These are phyloP conservation scores for Lophochroa leadbeateri DNA, from an alignment of 2,113 vertebrate species.

Conservation along the genomic window DNA sequence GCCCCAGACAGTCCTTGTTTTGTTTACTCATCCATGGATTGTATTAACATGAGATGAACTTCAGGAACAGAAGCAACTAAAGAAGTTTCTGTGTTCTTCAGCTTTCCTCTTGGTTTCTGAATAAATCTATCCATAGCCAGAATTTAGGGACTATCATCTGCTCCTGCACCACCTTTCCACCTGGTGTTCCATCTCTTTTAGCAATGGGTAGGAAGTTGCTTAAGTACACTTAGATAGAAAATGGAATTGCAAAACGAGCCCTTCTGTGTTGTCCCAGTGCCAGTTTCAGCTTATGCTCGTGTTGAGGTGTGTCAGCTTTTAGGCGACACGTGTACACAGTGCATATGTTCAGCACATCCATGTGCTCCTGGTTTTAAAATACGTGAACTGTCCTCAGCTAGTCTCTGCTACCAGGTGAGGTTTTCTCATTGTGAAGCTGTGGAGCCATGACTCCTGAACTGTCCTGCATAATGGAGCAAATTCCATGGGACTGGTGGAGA, in stretches of 20 bases:
- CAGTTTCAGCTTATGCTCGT: neutral
- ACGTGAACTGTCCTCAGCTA: neutral
- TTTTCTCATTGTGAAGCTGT: neutral
- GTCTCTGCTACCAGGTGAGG: neutral
- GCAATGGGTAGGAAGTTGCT: neutral
- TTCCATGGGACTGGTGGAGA: neutral
- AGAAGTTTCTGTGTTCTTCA: neutral
- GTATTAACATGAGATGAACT: neutral
- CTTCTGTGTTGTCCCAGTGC: neutral
- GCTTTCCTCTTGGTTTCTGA: neutral
- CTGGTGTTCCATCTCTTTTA: neutral
- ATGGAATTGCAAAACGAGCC: neutral
- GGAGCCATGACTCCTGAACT: neutral
- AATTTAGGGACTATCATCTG: neutral
- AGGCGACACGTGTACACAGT: neutral
- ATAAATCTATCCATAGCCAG: neutral
- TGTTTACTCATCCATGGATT: neutral
- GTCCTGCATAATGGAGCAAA: neutral
- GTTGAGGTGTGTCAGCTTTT: neutral
- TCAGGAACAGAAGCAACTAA: neutral
- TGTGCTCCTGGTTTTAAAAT: neutral
- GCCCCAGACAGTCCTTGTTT: neutral
- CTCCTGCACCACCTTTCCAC: neutral
- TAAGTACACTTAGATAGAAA: neutral
- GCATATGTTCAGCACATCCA: accelerated